These are phyloP conservation scores for Drosophila multiciliata DNA, from an alignment of 2,888 invertebrate species.

Conservation along the genomic window DNA sequence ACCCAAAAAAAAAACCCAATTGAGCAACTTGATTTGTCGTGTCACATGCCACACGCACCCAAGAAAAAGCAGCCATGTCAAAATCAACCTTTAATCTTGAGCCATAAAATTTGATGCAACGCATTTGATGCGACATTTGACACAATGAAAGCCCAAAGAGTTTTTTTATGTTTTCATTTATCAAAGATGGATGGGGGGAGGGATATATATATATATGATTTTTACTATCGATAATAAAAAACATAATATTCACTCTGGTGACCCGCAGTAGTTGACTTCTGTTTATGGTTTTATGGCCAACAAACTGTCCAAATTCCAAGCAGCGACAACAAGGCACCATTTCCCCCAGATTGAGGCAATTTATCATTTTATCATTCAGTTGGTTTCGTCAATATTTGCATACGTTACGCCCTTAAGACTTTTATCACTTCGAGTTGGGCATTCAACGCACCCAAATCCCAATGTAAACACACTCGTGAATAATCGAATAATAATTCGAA, in stretches of 20 bases:
- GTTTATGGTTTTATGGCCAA: constrained; percentile 31
- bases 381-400: constrained; percentile 42
- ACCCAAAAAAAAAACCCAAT: constrained; percentile 52
- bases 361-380: constrained; percentile 2
- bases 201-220: constrained; percentile 20
- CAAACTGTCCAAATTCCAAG: constrained; percentile 9
- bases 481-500: constrained; percentile 14
- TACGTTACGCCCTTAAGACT: constrained; percentile 40
- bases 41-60: constrained; percentile 51
- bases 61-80: not conserved
- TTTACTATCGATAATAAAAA: constrained; percentile 71
- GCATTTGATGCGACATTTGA: constrained; percentile 49
- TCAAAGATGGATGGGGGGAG: not conserved
- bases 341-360: constrained; percentile 1
- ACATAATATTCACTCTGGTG: constrained; percentile 72
- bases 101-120: constrained; percentile 40
- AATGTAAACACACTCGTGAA: constrained; percentile 38
- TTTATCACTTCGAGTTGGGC: constrained; percentile 20
- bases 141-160: constrained; percentile 35
- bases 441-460: constrained; percentile 15
- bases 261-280: constrained; percentile 60
- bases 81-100: constrained; percentile 47
- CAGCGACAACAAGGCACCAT: constrained; percentile 8
- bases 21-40: constrained; percentile 74
- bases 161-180: constrained; percentile 32